These are phyloP conservation scores for Iselma pallidipennis DNA, from an alignment of 2,888 invertebrate species.

Conservation along the genomic window DNA sequence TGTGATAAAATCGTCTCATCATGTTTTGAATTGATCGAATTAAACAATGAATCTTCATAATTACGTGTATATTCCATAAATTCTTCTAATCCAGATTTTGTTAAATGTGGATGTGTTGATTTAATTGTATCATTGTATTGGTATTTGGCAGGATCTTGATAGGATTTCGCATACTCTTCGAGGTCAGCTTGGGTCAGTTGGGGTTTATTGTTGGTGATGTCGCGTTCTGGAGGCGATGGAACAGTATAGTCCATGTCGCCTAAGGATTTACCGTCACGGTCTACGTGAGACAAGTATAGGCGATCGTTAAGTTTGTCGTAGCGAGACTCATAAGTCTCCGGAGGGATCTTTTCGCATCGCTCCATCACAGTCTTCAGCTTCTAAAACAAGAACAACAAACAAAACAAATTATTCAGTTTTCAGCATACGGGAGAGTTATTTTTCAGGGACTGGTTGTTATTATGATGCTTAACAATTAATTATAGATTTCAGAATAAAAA, in stretches of 20 bases:
- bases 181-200: constrained; percentile 67
- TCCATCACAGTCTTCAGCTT: constrained; percentile 74
- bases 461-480: neutral
- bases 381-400: constrained; percentile 45
- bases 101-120: constrained; percentile 34
- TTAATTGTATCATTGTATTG: constrained; percentile 36
- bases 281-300: constrained; percentile 61
- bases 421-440: no score
- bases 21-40: constrained; percentile 45
- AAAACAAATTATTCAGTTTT: neutral
- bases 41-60: constrained; percentile 59
- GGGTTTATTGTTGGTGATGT: constrained; percentile 55
- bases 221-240: constrained; percentile 72
- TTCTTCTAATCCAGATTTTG: constrained; percentile 59
- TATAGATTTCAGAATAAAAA: constrained; percentile 4
- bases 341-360: constrained; percentile 66
- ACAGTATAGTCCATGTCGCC: constrained; percentile 69
- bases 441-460: no score
- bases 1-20: constrained; percentile 57
- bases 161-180: constrained; percentile 70
- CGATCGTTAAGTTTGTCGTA: constrained; percentile 55
- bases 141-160: constrained; percentile 54
- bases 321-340: constrained; percentile 62
- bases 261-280: constrained; percentile 65
- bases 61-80: constrained; percentile 71